phyloP scores from a whole-genome alignment of 1,140 invertebrate species.

The Limonius californicus region DNA sequence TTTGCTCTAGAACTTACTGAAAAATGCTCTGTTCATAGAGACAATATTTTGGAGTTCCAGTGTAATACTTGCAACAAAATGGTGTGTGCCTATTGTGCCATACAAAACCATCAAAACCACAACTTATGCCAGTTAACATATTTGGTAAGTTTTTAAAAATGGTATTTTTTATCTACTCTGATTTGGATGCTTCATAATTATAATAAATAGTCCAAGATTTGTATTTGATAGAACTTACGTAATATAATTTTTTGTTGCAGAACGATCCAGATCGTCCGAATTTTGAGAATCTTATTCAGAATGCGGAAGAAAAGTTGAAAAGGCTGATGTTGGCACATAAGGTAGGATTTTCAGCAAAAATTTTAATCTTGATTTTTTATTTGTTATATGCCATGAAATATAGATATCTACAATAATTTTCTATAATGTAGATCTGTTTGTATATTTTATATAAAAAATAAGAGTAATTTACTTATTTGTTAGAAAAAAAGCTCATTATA shows the following conservation, averaged over 20 bases:
- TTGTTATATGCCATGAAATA: no score
- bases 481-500: no score
- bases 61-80: slow-evolving; percentile 44
- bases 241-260: slow-evolving; percentile 11
- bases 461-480: no score
- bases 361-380: background rate
- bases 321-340: slow-evolving; percentile 17
- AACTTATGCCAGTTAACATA: slow-evolving; percentile 25
- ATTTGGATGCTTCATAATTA: no score
- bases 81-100: slow-evolving; percentile 45
- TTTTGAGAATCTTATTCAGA: slow-evolving; percentile 18
- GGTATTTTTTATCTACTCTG: no score
- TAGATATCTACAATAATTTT: no score
- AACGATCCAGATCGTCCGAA: background rate
- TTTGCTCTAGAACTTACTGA: slow-evolving; percentile 25
- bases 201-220: no score
- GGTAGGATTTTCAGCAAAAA: slow-evolving; percentile 16
- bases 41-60: slow-evolving; percentile 37
- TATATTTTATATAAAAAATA: no score
- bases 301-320: slow-evolving; percentile 21
- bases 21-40: slow-evolving; percentile 27
- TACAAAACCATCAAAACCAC: slow-evolving; percentile 43
- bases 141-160: slow-evolving; percentile 29
- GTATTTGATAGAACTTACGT: no score
- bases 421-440: no score